A percentile compares a stretch with the other conserved stretches of the same genome.
These are phyloP conservation scores for Phocides pigmalion DNA, from an alignment of 1,140 invertebrate genomes.

Conservation along the genomic window DNA sequence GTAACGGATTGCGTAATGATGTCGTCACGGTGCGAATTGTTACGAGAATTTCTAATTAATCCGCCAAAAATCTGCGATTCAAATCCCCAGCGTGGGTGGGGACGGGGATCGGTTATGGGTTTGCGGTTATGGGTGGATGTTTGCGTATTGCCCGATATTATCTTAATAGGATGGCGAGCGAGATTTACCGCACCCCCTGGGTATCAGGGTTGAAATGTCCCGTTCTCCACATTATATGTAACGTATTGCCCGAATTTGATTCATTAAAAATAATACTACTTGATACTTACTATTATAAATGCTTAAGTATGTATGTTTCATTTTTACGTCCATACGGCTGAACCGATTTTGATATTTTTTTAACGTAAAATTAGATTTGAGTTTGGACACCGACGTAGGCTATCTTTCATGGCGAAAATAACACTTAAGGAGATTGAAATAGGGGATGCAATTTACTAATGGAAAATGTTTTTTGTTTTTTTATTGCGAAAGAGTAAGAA, in stretches of 20 bases:
- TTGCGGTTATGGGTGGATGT: constrained; percentile 48
- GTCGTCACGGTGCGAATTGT: constrained; percentile 36
- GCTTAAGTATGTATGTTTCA: too few species aligned
- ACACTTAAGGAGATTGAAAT: too few species aligned
- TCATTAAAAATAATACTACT: constrained; percentile 2
- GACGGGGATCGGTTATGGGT: constrained; percentile 54
- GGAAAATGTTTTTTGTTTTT: too few species aligned
- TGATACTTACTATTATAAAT: too few species aligned
- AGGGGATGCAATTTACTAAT: too few species aligned
- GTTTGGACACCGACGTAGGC: too few species aligned
- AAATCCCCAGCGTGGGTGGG: constrained; percentile 32
- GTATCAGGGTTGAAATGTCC: constrained; percentile 25
- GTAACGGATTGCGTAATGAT: constrained; percentile 11
- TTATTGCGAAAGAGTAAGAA: too few species aligned
- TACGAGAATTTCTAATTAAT: constrained; percentile 54
- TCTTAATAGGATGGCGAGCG: constrained; percentile 61
- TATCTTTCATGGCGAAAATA: too few species aligned
- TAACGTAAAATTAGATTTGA: too few species aligned
- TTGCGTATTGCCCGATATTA: constrained; percentile 68
- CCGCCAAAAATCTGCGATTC: constrained; percentile 53
- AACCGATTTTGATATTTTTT: too few species aligned
- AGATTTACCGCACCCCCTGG: constrained; percentile 51
- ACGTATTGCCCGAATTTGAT: constrained; percentile 10
- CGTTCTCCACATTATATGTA: constrained; percentile 18
- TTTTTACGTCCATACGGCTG: too few species aligned